phyloP scores from a whole-genome alignment of 2,888 invertebrate species.

The Papilio protenor region DNA sequence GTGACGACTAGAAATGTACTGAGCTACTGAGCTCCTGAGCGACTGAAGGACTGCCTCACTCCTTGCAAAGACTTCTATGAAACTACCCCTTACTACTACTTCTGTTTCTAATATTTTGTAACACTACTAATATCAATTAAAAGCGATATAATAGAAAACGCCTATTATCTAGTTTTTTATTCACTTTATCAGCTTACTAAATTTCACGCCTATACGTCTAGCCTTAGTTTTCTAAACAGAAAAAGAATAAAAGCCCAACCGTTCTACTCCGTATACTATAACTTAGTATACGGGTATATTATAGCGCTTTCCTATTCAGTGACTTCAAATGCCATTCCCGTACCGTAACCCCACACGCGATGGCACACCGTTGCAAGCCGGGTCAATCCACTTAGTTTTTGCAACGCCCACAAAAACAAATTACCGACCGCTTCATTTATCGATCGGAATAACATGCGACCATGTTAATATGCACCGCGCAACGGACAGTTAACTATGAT shows the following conservation, averaged over 20 bases:
- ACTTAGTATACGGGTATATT: constrained; percentile 7
- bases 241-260: background rate
- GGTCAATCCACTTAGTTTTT: constrained; percentile 83
- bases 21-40: no score
- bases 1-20: no score
- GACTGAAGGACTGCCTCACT: no score
- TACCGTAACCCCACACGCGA: constrained; percentile 69
- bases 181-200: background rate
- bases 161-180: background rate
- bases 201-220: background rate
- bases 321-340: constrained; percentile 46
- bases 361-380: constrained; percentile 64
- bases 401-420: constrained; percentile 79
- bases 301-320: constrained; percentile 29
- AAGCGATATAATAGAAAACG: no score
- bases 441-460: constrained; percentile 76
- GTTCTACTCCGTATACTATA: background rate
- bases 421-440: constrained; percentile 77
- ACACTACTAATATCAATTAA: no score
- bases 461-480: constrained; percentile 70
- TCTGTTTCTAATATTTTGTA: no score
- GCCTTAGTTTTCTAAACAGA: background rate
- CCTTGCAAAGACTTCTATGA: no score
- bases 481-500: constrained; percentile 49
- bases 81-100: no score